Base-by-base conservation (phyloP, 2,113 vertebrate genomes). In the Gadus macrocephalus region DNA sequence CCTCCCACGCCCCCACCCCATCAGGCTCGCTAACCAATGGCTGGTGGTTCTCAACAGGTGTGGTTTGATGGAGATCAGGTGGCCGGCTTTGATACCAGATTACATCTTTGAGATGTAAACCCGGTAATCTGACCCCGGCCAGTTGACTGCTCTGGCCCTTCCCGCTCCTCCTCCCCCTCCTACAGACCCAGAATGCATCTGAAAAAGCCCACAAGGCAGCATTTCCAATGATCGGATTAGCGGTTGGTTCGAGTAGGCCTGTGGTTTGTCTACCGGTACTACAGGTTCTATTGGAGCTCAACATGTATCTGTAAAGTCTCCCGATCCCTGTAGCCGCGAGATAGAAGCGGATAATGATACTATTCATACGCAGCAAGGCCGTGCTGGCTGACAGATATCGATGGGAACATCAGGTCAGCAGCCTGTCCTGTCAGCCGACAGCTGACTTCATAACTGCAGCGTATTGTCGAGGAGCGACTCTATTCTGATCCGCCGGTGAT, bases 81-180 rank as follows among this genome's bases (percentile, higher is more conserved):
- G 91, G 78, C 90, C 62, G 73, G 85, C 89, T 92, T 91, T 91
- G 87, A 91, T 91, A 83, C 85, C 75, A 72, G 78, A 79, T 93
- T 91, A 90, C 88, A 89, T 84, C 86, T 85, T 86, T 90, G 83
- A 86, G 89, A 35, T 35, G 31, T 35, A 35, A 49, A 49, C 42
- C 42, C 42, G 0, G 42, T 49, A 49, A 49, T 2, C 42, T 14
- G 42, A 49, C 42, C 42, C 42, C 42, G 8, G 11, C 89, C 82
- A 88, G 86, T 83, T 84, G 80, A 70, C 83, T 79, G 74, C 71
- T 83, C 72, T 59, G 62, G 80, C 81, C 85, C 84, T 74, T 79
- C 85, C 81, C 85, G 56, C 71, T 35, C 42, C 42, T 49, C 42
- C 42, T 49, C 42, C 42, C 11, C 42, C 42, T 49, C 42, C 42